Evolutionary conservation across 64 coral and sea anemone genomes (phyloP), one percentile per base, ranked within the genome.

Genomic region (Porites lutea): DNA sequence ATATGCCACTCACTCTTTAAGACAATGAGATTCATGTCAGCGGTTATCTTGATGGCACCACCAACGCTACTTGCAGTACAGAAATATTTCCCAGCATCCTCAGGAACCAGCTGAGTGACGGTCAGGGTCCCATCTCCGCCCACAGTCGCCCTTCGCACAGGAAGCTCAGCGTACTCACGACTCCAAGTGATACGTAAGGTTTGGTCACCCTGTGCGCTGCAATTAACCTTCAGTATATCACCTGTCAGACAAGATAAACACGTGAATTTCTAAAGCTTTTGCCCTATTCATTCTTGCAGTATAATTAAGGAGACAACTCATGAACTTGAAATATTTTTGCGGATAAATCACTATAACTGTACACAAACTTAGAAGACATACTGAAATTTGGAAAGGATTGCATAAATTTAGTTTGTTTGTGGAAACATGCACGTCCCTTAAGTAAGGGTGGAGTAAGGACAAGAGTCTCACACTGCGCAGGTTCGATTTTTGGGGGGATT

Each of bases 41-140:
- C 73, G 43, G 60, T 79, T 19, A 22, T 66, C 49, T 87, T 79
- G 20, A 92, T 63, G 22, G 75, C 75, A 3, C 91, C 91, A 15
- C 91, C 91, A 37, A 87, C 59, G 44, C 82, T 93, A 22, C 62
- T 77, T 3, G 85, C 73, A 51, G 63, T 66, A 78, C 91, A 93
- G 14, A 87, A 57, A 57, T 93, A 93, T 15, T 79, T 75, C 59
- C 91, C 91, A 87, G 82, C 75, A 79, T 93, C 91, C 7, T 53
- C 53, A 46, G 91, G 62, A 0, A 64, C 75, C 22, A 93, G 44
- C 51, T 93, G 91, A 16, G 82, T 87, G 16, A 93, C 69, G 13
- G 51, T 52, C 23, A 93, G 27, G 14, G 81, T 72, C 13, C 91
- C 91, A 53, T 87, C 75, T 6, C 20, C 3, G 8, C 79, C 43